Evolutionary conservation across 2,888 invertebrate species (phyloP), one percentile per base, ranked within the genome.

Genomic region (Cosmia pyralina): DNA sequence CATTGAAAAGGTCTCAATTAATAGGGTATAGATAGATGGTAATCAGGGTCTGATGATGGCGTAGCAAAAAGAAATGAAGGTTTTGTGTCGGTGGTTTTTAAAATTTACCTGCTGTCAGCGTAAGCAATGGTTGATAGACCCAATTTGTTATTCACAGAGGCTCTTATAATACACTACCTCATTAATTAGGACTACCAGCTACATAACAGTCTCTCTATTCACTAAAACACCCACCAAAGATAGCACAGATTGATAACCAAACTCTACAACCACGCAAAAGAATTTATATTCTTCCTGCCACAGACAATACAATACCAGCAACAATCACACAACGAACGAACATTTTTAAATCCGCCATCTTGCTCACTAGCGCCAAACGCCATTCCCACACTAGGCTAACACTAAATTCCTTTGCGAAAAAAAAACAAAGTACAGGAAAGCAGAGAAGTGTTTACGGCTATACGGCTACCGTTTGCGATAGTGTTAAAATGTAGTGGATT

Each of bases 381-480:
- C 58, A 60, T 85, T 85, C 84, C 77, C 75, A 83, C 84, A 78
- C 68, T 75, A 78, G 73, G 75, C 78, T 11, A 70, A 75, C 53
- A 86, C 82, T 87, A 84, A 90, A 90, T 88, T 88, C 88, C 84
- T 85, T 85, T 82, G 77, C 77, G 64, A 80, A 85, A 84, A 83
- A n/a, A 85, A 87, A 87, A 89, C 88, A 87, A 88, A 89, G 88
- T 87, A 88, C 92, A 92, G 94, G 93, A 93, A 94, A 86, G 86
- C 83, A 87, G 87, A 91, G 93, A 93, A 94, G 92, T 93, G 94
- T 94, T 95, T 94, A 94, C 91, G 83, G 92, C 86, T 52, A 34
- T 93, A 93, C 92, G 83, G 92, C 87, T 69, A 58, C 76, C 68
- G 81, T 81, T 79, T 72, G 63, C 75, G 90, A 87, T 88, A 87